Percentiles rank a stretch among this genome's conserved stretches.
These are phyloP conservation scores for Columba janthina DNA, from an alignment of 2,113 vertebrate genomes.

Conservation along the genomic window DNA sequence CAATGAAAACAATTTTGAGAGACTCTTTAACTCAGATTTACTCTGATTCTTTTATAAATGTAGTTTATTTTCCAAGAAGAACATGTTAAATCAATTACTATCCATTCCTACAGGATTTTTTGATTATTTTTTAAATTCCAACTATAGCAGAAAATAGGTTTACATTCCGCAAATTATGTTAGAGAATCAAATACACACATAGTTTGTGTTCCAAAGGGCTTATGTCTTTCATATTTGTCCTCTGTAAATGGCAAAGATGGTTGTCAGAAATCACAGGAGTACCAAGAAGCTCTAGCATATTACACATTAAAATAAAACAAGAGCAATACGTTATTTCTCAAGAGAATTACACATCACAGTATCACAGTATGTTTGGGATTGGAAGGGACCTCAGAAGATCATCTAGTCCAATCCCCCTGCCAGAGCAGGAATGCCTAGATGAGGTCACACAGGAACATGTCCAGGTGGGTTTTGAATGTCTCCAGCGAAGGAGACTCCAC, in stretches of 20 bases:
- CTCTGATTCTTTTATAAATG: not conserved
- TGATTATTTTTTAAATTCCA: not conserved
- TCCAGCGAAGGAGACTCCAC: too few species aligned
- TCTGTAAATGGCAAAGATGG: not conserved
- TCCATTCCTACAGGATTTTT: not conserved
- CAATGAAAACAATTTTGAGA: not conserved
- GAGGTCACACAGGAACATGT: too few species aligned
- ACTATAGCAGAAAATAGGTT: not conserved
- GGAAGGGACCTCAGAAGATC: too few species aligned
- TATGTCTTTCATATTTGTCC: not conserved
- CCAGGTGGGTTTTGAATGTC: too few species aligned
- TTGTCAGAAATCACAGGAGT: not conserved
- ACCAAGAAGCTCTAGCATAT: not conserved
- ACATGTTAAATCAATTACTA: not conserved
- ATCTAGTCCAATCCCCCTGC: too few species aligned
- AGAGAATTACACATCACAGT: not conserved
- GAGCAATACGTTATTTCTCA: not conserved
- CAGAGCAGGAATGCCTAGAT: too few species aligned
- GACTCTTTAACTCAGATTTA: not conserved
- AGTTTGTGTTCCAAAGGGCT: not conserved
- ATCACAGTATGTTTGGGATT: too few species aligned
- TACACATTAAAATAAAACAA: not conserved
- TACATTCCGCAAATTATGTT: not conserved
- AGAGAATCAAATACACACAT: fast-evolving
- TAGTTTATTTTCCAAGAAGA: not conserved